Evolutionary conservation across 2,113 vertebrate genomes (phyloP), one percentile per base, ranked within the genome.

Genomic region (Heterotilapia buettikoferi): DNA sequence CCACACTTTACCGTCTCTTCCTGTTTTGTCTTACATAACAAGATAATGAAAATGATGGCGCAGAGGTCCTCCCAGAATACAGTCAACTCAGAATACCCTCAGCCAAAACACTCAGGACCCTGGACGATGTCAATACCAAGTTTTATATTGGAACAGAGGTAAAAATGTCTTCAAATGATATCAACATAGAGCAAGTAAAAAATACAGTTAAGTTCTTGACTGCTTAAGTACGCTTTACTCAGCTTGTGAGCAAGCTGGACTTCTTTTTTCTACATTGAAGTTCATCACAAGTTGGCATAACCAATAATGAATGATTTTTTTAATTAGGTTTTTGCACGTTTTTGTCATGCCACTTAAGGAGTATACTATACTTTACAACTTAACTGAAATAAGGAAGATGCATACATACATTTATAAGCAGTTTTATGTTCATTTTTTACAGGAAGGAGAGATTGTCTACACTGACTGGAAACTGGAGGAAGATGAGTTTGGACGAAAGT

Each of bases 81-180:
- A 90, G 90, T 5, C 93, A 94, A 24, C 96, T 97, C 84, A 93
- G 86, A 14, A 12, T 68, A 31, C 94, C 94, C 3, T 91, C 97
- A n/a, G 90, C 81, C 83, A 97, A 96, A 90, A 84, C 92, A 4
- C 90, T 95, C 26, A 95, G 91, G 53, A 21, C 80, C 1, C 90
- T 97, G 82, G 90, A 97, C 1, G 95, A 95, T 33, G 94, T 98
- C 94, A 97, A 96, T 86, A 97, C 96, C 0, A 95, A 92, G 54
- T 95, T 98, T 84, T 98, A 96, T 38, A 90, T 96, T 57, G 98
- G 98, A 91, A 99, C 98, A 19, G 97, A 98, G 96, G 98, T 99
- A 94, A 96, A 71, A 13, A 53, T 45, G 73, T 61, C 26, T 47
- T 19, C 7, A n/a, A 14, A 5, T 4, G 43, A 82, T 68, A 71